Evolutionary conservation across 2,797 vertebrate genomes (phyloP).

Genomic region (Trematomus bernacchii): DNA sequence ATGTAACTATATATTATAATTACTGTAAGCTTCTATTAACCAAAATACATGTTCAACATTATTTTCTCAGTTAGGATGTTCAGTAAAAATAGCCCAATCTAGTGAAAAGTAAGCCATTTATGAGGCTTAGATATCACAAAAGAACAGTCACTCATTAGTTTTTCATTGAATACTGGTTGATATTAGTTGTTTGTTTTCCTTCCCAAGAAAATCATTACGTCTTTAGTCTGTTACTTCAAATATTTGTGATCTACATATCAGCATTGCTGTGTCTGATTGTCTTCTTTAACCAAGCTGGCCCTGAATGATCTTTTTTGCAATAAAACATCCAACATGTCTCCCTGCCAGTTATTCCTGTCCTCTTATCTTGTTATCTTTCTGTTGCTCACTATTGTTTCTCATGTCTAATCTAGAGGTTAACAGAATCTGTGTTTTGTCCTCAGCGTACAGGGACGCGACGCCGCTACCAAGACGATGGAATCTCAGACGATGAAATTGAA

Average conservation of each 20-base stretch:
- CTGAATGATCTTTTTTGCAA: conserved; percentile 5
- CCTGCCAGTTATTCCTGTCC: not conserved
- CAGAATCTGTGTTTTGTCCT: conserved; percentile 29
- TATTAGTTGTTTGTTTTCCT: not conserved
- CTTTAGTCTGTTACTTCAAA: not conserved
- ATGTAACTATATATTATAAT: too few species aligned
- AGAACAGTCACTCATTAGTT: too few species aligned
- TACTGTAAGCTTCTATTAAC: too few species aligned
- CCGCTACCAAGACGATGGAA: conserved; percentile 96
- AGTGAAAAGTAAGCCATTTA: too few species aligned
- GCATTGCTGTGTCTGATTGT: not conserved
- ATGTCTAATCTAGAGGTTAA: not conserved
- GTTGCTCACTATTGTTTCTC: not conserved
- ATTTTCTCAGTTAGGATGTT: too few species aligned
- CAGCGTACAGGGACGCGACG: conserved; percentile 94
- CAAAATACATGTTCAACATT: too few species aligned
- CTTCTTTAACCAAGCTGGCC: not conserved
- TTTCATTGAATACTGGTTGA: too few species aligned
- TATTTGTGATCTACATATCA: not conserved
- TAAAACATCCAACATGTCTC: conserved; percentile 2
- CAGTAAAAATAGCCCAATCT: too few species aligned
- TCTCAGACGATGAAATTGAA: conserved; percentile 98
- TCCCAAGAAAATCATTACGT: not conserved
- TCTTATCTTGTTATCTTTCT: not conserved
- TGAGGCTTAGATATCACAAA: too few species aligned